phyloP scores from a whole-genome alignment of 2,888 invertebrate species.

The Notodonta dromedarius region DNA sequence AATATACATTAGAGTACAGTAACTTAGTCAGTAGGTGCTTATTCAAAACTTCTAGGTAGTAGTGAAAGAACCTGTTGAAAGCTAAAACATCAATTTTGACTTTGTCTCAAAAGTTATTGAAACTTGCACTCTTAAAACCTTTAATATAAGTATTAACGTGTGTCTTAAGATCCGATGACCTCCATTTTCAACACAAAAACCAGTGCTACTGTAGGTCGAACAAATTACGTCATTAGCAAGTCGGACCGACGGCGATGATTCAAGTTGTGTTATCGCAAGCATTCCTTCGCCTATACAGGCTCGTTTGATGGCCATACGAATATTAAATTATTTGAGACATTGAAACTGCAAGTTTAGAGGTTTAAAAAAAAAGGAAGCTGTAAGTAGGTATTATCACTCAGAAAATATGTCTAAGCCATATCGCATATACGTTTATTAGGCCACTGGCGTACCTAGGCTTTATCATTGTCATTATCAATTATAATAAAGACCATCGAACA shows the following conservation, averaged over 20 bases:
- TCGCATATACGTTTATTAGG: no score
- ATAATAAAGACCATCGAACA: slow-evolving; percentile 5
- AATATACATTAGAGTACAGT: no score
- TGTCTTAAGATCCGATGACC: slow-evolving; percentile 20
- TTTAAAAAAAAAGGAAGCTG: no score
- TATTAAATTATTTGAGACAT: slow-evolving; percentile 40
- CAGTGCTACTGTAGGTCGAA: slow-evolving; percentile 66
- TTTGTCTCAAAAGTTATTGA: no score
- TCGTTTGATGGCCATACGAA: slow-evolving; percentile 45
- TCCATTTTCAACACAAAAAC: slow-evolving; percentile 45
- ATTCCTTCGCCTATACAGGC: slow-evolving; percentile 49
- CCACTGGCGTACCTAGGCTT: background rate
- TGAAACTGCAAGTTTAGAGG: background rate
- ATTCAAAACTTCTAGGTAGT: no score
- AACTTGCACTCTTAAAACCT: no score
- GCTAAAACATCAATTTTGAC: no score
- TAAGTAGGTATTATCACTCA: background rate
- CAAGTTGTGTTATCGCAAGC: slow-evolving; percentile 58
- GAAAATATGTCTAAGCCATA: background rate
- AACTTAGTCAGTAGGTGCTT: no score
- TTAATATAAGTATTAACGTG: no score
- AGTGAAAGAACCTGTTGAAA: no score
- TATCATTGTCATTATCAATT: background rate
- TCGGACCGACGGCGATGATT: slow-evolving; percentile 55
- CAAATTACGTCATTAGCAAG: slow-evolving; percentile 67